Evolutionary conservation across 2,888 invertebrate species (phyloP).

Genomic region (Branchellion lobata): DNA sequence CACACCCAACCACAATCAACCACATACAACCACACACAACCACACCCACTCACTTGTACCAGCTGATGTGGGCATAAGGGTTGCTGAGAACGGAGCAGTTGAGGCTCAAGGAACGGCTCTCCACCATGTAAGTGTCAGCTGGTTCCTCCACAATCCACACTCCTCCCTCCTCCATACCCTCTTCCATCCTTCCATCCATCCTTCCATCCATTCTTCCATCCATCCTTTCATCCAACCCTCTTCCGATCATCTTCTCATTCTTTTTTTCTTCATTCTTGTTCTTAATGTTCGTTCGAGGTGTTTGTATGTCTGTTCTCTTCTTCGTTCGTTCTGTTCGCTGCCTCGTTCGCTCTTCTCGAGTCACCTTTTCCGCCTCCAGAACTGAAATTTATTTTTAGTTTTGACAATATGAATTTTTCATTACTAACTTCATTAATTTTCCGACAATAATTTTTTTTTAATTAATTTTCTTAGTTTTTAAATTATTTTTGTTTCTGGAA

Average conservation of each 20-base stretch:
- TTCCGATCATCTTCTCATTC: background rate
- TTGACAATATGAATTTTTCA: too few relatives aligned
- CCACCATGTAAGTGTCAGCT: conserved; percentile 19
- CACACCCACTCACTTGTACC: conserved; percentile 36
- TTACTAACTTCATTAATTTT: too few relatives aligned
- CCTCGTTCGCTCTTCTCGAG: too few relatives aligned
- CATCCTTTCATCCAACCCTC: background rate
- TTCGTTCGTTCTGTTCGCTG: too few relatives aligned
- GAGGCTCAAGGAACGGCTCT: background rate
- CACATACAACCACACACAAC: background rate
- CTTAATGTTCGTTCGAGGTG: background rate
- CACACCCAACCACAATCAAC: background rate
- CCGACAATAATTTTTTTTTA: too few relatives aligned
- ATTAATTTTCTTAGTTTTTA: too few relatives aligned
- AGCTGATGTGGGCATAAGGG: conserved; percentile 27
- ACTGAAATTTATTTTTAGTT: too few relatives aligned
- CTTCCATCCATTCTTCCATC: background rate
- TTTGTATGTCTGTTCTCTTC: background rate
- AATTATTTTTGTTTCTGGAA: too few relatives aligned
- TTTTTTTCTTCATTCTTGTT: background rate
- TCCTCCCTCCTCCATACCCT: too few relatives aligned
- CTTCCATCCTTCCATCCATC: background rate
- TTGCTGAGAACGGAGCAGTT: conserved; percentile 28
- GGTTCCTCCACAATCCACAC: conserved; percentile 26
- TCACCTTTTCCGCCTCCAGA: too few relatives aligned